These are phyloP conservation scores for Campylomormyrus numenius DNA, from an alignment of 2,113 vertebrate genomes.

Conservation along the genomic window DNA sequence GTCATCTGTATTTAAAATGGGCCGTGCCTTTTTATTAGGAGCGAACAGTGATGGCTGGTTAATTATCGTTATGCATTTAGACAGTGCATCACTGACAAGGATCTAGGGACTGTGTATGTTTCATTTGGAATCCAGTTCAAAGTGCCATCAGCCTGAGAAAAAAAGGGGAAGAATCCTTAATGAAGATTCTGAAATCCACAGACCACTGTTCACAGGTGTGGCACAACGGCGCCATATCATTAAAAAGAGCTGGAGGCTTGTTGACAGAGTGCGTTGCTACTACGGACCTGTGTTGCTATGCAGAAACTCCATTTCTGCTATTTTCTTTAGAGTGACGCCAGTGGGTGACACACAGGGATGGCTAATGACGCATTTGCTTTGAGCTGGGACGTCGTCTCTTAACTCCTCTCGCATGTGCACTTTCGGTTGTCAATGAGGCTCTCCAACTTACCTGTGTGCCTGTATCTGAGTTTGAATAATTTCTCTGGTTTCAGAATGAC, in stretches of 20 bases:
- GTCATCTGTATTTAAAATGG: not conserved
- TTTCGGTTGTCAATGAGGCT: not conserved
- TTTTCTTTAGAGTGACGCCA: not conserved
- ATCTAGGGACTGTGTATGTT: not conserved
- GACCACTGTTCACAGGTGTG: not conserved
- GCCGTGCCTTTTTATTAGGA: not conserved
- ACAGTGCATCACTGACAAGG: not conserved
- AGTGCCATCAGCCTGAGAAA: not conserved
- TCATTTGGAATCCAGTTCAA: not conserved
- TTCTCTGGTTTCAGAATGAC: not conserved
- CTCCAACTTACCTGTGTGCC: not conserved
- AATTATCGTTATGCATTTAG: not conserved
- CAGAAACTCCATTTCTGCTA: not conserved
- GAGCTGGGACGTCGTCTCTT: not conserved
- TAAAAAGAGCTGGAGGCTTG: not conserved
- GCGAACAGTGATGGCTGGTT: not conserved
- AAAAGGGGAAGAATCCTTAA: not conserved
- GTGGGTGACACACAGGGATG: not conserved
- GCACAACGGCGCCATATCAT: not conserved
- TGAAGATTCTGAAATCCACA: not conserved
- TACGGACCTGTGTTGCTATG: not conserved
- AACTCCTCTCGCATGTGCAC: not conserved
- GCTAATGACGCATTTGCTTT: not conserved
- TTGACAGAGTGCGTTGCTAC: not conserved
- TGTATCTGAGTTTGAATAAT: not conserved